Conservation (phyloP, 2,113 vertebrate genomes). For the Parus major region DNA sequence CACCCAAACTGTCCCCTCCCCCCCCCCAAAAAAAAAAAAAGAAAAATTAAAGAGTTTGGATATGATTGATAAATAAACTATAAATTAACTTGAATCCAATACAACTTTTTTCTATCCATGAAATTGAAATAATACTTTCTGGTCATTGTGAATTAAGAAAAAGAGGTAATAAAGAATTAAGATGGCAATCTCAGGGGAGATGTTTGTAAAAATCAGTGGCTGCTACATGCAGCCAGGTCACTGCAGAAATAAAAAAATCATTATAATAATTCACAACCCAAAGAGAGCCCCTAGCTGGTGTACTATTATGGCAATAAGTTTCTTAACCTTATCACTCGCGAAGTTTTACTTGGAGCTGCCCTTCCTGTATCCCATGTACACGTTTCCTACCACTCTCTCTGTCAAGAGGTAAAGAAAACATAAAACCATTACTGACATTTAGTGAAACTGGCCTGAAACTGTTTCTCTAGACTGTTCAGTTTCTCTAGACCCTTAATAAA, state of each 20-base stretch:
- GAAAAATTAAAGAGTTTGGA: accelerated
- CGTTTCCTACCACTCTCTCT: background rate
- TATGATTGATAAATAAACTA: background rate
- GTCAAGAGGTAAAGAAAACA: background rate
- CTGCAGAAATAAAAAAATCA: background rate
- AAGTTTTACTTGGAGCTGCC: background rate
- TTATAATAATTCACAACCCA: background rate
- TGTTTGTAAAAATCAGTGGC: background rate
- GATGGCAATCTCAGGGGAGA: background rate
- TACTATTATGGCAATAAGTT: background rate
- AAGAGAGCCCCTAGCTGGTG: background rate
- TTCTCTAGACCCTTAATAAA: background rate
- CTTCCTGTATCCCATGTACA: background rate
- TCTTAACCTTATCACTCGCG: background rate
- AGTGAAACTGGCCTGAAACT: background rate
- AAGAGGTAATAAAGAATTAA: background rate
- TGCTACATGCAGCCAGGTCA: background rate
- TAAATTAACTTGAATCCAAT: background rate
- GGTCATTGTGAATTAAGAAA: background rate
- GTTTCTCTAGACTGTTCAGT: background rate
- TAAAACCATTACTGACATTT: background rate
- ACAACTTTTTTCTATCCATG: background rate
- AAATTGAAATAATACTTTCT: background rate
- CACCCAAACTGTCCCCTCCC: too few relatives aligned
- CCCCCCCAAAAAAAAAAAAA: background rate